Base-by-base conservation (phyloP, 2,888 invertebrate genomes). In the Leptopilina syphax region DNA sequence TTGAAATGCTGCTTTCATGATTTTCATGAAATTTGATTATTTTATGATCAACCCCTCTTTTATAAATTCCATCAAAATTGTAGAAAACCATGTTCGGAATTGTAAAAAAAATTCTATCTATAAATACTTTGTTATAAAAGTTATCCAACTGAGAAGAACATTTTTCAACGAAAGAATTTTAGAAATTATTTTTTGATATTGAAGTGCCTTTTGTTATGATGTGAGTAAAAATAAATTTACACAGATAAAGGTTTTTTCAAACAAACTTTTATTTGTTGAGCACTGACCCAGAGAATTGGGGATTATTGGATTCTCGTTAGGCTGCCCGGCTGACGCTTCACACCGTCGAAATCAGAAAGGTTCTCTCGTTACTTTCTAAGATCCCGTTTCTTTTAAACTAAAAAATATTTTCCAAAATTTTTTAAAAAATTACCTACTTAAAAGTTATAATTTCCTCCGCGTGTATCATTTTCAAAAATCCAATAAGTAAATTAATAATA, bases 231-330 rank as follows among this genome's bases (percentile, higher is more conserved):
- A 73, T 84, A 34, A 4, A 83, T 81, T 77, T 81, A 83, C 79
- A 68, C 77, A 77, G 80, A 80, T 83, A 82, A 83, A 76, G 81
- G 81, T 73, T 85, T 85, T 87, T 85, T 85, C 86, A 85, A 86
- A 89, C 87, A 87, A 89, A 89, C 88, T 89, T 87, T 87, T 87
- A 89, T 90, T 89, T 89, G 88, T 83, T 80, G 87, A 82, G 87
- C 89, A 87, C 85, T 86, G 87, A 87, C 85, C 88, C 87, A 86
- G 82, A 87, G 87, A 89, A 90, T 90, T 89, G 89, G 85, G 86
- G 89, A 89, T 90, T 89, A 90, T 90, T 89, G 90, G 89, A 89
- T 89, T 90, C 89, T 90, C 89, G 88, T 89, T 90, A 88, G 89
- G 86, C 81, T 63, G 8, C 63, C 63, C 81, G 85, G 81, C 78